phyloP scores from a whole-genome alignment of 2,888 invertebrate genomes.

The Syrista parreyssii region DNA sequence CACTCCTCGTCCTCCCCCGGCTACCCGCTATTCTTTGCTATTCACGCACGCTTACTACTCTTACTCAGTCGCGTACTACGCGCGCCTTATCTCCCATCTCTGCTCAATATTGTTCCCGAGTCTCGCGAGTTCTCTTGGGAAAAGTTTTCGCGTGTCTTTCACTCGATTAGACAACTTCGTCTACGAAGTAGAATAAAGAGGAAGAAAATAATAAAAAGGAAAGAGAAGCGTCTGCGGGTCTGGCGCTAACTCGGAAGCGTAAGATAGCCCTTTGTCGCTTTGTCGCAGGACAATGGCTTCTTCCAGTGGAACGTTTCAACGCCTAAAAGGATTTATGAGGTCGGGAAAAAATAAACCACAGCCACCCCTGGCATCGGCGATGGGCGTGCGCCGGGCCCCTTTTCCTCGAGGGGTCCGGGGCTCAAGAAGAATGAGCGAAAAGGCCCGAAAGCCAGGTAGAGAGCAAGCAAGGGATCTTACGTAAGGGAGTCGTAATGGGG shows the following conservation, averaged over 20 bases:
- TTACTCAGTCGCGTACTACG: too few species aligned
- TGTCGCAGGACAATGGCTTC: constrained; percentile 23
- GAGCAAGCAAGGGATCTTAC: constrained; percentile 42
- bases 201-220: too few species aligned
- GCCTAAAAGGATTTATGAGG: constrained; percentile 55
- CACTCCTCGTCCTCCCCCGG: too few species aligned
- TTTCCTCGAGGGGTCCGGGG: neutral
- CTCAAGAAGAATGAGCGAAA: neutral
- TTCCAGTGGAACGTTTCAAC: constrained; percentile 43
- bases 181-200: too few species aligned
- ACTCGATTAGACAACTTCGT: too few species aligned
- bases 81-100: too few species aligned
- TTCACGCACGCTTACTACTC: too few species aligned
- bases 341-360: constrained; percentile 54
- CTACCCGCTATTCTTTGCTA: too few species aligned
- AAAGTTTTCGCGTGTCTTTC: neutral
- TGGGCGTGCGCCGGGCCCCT: constrained; percentile 55
- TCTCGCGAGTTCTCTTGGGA: neutral
- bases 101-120: too few species aligned
- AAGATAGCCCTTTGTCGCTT: neutral
- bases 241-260: too few species aligned
- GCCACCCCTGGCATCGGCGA: constrained; percentile 52
- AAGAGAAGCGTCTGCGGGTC: too few species aligned
- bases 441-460: neutral
- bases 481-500: constrained; percentile 56